Base-by-base conservation (phyloP, 2,797 vertebrate species). In the Sparus aurata region DNA sequence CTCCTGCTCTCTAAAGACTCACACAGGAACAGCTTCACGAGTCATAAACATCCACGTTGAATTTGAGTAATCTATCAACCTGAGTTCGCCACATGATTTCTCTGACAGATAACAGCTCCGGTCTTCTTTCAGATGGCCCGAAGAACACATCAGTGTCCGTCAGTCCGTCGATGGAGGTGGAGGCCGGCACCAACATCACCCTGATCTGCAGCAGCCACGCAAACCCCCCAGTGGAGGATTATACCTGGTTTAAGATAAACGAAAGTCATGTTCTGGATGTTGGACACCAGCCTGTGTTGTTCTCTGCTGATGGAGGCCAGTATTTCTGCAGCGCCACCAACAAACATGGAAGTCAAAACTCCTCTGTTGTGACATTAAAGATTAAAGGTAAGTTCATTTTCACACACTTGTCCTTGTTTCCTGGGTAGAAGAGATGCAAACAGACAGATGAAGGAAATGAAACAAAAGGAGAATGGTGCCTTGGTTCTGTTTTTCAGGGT, bases 151-250 rank as follows among this genome's bases (percentile, higher is more conserved):
- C 70, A 0, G 69, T 58, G 13, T 77, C 78, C 12, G 49, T 84
- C 12, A 30, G 16, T 18, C 75, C 79, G 22, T 63, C 50, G 0
- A 45, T 12, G 15, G 80, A 76, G n/a, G n/a, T n/a, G n/a, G n/a
- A n/a, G n/a, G n/a, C n/a, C n/a, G n/a, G n/a, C n/a, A n/a, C n/a
- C 16, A 49, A 52, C 27, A 13, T 83, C 41, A 83, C 61, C 9
- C 54, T 90, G 57, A 73, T 38, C 77, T 93, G 89, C 80, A 81
- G 63, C 77, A 91, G 85, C 52, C 18, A 43, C 3, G 87, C 88
- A 59, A 84, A 63, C 47, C 88, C 91, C 8, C 60, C 80, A 1
- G 79, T 86, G 61, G 27, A 86, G 59, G 59, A 73, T 6, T 91
- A 80, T 17, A 77, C 70, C 12, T 92, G 88, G 90, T 89, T 84